Percentiles rank a stretch among this genome's conserved stretches.
These are phyloP conservation scores for Campylorhamphus procurvoides DNA, from an alignment of 2,113 vertebrate species.

Conservation along the genomic window DNA sequence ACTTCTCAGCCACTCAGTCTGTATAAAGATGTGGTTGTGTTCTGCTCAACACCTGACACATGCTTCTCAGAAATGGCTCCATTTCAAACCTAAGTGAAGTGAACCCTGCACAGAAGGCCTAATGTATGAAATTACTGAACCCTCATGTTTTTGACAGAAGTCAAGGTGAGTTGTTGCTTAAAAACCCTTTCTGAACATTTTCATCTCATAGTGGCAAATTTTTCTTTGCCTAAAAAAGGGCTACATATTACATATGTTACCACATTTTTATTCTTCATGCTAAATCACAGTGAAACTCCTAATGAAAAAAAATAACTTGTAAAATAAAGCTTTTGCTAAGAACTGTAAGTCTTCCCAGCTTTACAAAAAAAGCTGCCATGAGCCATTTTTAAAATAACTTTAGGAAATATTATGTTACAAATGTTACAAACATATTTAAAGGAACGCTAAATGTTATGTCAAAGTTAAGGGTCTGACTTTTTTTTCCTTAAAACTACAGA, in stretches of 20 bases:
- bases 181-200: background rate
- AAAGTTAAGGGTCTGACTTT: constrained; percentile 25
- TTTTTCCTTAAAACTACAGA: constrained; percentile 28
- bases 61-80: constrained; percentile 16
- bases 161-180: background rate
- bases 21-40: background rate
- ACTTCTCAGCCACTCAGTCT: background rate
- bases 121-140: constrained; percentile 5
- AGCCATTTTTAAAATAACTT: constrained; percentile 41
- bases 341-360: background rate
- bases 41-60: constrained; percentile 23
- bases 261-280: background rate
- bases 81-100: constrained; percentile 13
- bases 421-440: constrained; percentile 36
- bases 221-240: background rate
- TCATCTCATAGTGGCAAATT: background rate
- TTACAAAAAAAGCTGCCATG: constrained; percentile 2
- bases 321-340: constrained; percentile 29
- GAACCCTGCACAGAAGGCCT: background rate
- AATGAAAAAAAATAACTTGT: background rate
- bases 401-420: constrained; percentile 41
- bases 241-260: background rate
- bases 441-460: background rate
- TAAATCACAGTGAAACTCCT: background rate
- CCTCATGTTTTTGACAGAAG: background rate